These are phyloP conservation scores for Brachyrhaphis roseni DNA, from an alignment of 2,797 vertebrate species.

Conservation along the genomic window DNA sequence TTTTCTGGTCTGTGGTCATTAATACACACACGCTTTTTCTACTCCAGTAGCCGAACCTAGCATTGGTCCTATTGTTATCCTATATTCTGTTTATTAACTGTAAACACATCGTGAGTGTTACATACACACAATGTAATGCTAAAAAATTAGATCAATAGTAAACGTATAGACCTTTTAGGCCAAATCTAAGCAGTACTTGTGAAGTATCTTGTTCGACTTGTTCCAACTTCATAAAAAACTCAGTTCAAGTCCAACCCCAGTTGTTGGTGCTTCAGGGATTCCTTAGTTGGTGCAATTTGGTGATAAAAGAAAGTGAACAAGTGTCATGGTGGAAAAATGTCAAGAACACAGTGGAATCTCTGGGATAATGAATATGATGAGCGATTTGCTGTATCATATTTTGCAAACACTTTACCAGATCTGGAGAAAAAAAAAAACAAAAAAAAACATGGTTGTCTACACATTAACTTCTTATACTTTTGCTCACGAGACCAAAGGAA, in stretches of 20 bases:
- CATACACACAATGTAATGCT: too few relatives aligned
- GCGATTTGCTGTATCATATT: background rate
- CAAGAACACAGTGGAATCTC: background rate
- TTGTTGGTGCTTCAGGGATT: background rate
- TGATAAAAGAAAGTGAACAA: background rate
- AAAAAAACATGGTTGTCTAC: background rate
- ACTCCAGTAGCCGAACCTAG: too few relatives aligned
- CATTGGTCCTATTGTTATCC: too few relatives aligned
- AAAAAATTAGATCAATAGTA: too few relatives aligned
- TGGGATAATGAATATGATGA: background rate
- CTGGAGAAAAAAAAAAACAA: background rate
- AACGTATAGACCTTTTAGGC: too few relatives aligned
- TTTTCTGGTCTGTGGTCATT: too few relatives aligned
- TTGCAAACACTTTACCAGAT: background rate
- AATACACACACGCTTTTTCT: too few relatives aligned
- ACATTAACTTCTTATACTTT: background rate
- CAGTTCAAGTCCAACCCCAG: background rate
- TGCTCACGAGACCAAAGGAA: background rate
- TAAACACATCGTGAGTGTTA: too few relatives aligned
- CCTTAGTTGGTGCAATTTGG: background rate
- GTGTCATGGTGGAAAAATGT: background rate
- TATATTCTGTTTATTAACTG: too few relatives aligned
- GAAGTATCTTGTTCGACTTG: too few relatives aligned
- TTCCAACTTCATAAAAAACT: too few relatives aligned
- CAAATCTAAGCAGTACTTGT: too few relatives aligned